Conservation (phyloP, 2,113 vertebrate species). For the Cephalopterus ornatus region DNA sequence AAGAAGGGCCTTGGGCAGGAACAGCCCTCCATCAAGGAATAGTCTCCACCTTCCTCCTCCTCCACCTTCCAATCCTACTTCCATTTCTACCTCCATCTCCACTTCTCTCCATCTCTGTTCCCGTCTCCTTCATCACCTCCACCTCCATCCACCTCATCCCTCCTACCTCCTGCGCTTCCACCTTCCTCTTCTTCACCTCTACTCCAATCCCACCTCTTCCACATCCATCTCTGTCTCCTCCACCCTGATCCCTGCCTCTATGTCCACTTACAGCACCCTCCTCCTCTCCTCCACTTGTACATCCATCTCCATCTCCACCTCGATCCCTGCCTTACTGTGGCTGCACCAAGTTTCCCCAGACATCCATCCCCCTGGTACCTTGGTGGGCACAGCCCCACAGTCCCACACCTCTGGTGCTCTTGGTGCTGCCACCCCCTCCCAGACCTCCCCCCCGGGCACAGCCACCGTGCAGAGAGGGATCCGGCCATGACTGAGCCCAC, state of each 20-base stretch:
- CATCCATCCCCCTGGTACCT: not conserved
- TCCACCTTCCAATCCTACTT: not conserved
- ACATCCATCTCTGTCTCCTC: not conserved
- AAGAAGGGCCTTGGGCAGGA: not conserved
- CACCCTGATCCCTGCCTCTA: not conserved
- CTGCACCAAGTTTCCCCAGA: not conserved
- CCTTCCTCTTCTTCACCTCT: not conserved
- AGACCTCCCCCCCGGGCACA: not conserved
- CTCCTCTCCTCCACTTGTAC: not conserved
- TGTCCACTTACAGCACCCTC: not conserved
- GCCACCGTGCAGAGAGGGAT: rapidly evolving
- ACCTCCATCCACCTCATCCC: not conserved
- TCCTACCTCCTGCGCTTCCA: not conserved
- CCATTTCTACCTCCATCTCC: too few species aligned
- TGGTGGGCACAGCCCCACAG: not conserved
- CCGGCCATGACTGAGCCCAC: not conserved
- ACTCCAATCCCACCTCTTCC: not conserved
- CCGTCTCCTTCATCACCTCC: too few species aligned
- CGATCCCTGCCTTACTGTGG: not conserved
- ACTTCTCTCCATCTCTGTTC: not conserved
- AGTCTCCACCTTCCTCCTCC: not conserved
- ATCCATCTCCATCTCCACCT: not conserved
- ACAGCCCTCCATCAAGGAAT: not conserved
- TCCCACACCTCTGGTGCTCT: too few species aligned
- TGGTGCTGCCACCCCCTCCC: not conserved